Evolutionary conservation across 1,140 invertebrate species (phyloP).

Genomic region (Anastrepha obliqua): DNA sequence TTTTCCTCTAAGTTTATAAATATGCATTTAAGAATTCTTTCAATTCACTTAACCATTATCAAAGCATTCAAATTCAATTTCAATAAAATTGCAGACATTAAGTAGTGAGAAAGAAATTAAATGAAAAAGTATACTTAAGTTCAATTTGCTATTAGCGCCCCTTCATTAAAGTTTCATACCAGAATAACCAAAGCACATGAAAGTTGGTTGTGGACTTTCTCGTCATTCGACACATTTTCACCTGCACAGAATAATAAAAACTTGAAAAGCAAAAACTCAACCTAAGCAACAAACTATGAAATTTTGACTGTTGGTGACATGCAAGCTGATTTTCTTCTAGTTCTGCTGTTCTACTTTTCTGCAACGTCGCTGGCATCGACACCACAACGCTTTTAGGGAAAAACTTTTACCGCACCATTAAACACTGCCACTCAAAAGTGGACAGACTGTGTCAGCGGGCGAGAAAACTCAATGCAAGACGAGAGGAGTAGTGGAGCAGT

Average conservation of each 20-base stretch:
- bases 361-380: neutral
- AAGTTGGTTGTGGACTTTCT: neutral
- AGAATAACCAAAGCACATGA: conserved; percentile 1
- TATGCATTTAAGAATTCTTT: too few species aligned
- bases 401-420: conserved; percentile 32
- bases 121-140: neutral
- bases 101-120: neutral
- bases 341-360: neutral
- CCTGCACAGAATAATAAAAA: neutral
- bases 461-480: neutral
- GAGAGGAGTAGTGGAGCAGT: neutral
- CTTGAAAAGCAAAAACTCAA: neutral
- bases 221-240: conserved; percentile 1
- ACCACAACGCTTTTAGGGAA: conserved; percentile 16
- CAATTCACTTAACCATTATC: neutral
- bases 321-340: neutral
- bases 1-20: too few species aligned
- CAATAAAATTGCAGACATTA: neutral
- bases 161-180: conserved; percentile 1
- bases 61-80: neutral
- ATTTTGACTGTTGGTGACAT: neutral
- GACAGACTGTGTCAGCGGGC: neutral
- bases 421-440: conserved; percentile 26
- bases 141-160: neutral
- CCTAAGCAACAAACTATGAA: neutral